Percentiles rank a stretch among this genome's conserved stretches.
phyloP scores from a whole-genome alignment of 1,140 invertebrate genomes.

The Portunus trituberculatus region DNA sequence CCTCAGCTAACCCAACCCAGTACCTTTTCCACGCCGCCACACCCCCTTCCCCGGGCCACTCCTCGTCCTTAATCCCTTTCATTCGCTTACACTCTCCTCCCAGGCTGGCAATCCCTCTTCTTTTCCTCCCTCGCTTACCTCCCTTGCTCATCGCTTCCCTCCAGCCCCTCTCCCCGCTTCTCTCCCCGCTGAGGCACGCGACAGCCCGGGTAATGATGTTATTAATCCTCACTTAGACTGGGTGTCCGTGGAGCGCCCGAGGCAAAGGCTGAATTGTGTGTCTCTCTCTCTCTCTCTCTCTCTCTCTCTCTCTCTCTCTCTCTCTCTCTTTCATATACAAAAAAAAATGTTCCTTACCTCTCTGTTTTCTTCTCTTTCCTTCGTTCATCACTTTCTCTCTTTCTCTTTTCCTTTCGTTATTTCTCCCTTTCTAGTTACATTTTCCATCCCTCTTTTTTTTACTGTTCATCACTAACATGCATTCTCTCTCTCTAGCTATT shows the following conservation, averaged over 20 bases:
- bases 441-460: neutral
- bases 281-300: neutral
- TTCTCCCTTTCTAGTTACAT: neutral
- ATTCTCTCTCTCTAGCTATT: neutral
- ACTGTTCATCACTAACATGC: neutral
- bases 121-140: neutral
- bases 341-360: neutral
- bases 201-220: constrained; percentile 42
- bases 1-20: neutral
- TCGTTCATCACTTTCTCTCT: neutral
- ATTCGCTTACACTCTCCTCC: neutral
- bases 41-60: neutral
- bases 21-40: neutral
- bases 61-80: no score
- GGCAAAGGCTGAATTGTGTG: neutral
- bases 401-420: neutral
- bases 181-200: constrained; percentile 19
- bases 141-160: neutral
- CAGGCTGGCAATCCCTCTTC: neutral
- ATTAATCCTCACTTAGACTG: constrained; percentile 39
- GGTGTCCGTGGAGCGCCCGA: neutral
- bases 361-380: neutral
- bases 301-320: neutral
- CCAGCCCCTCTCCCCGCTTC: neutral
- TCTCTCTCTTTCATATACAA: neutral